phyloP scores from a whole-genome alignment of 2,888 invertebrate species.

The Prostheceraeus crozeri region DNA sequence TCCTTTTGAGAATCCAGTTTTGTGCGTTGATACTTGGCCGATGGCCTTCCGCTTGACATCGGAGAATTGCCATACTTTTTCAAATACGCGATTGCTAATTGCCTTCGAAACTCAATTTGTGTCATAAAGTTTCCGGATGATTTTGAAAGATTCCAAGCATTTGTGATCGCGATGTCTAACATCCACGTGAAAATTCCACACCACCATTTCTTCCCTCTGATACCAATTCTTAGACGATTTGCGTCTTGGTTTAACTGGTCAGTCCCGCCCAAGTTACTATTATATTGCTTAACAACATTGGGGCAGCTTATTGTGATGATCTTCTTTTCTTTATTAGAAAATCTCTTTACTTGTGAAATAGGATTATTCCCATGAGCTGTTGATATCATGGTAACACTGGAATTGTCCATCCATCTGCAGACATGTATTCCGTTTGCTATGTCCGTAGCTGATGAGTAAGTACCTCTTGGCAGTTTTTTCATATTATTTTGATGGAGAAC shows the following conservation, averaged over 20 bases:
- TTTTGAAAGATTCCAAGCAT: slow-evolving; percentile 7
- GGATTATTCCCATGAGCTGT: slow-evolving; percentile 12
- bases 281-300: neutral
- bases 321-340: neutral
- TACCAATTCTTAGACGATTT: neutral
- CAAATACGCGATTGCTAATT: too few relatives aligned
- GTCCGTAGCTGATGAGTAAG: slow-evolving; percentile 2
- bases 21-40: too few relatives aligned
- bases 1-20: too few relatives aligned
- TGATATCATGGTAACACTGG: neutral
- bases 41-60: too few relatives aligned
- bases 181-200: slow-evolving; percentile 7
- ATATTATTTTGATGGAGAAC: slow-evolving; percentile 8
- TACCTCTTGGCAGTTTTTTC: slow-evolving; percentile 11
- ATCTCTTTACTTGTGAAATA: slow-evolving; percentile 24
- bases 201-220: slow-evolving; percentile 7
- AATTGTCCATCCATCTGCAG: slow-evolving; percentile 6
- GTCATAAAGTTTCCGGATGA: too few relatives aligned
- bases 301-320: neutral
- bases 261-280: neutral
- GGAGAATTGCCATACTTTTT: too few relatives aligned
- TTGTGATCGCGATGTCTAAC: neutral
- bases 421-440: neutral
- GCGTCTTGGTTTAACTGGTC: neutral
- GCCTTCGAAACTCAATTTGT: too few relatives aligned